Base-by-base conservation (phyloP, 2,888 invertebrate species). In the Rhagophthalmus giganteus region DNA sequence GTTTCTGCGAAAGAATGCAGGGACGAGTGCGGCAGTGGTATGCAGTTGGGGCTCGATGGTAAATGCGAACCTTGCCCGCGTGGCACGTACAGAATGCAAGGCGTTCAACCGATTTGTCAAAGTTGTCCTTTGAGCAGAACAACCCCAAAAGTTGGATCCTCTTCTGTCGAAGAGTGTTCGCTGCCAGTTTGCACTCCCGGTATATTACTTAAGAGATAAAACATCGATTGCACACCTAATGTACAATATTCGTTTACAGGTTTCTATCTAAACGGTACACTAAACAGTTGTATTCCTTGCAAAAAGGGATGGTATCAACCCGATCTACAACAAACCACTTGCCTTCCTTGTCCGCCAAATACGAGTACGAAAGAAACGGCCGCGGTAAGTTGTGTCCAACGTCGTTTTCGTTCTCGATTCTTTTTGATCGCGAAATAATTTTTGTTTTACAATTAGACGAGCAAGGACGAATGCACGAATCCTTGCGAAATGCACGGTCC, bases 41-140 rank as follows among this genome's bases (percentile, higher is more conserved):
- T 90, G 77, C 92, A 93, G 66, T 74, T 93, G 39, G 90, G 89
- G 48, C 81, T 86, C 39, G 90, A 93, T 65, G 96, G 96, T 1
- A 88, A 88, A 35, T 96, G 95, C 71, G 94, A 94, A 69, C 86
- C 92, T 2, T 97, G 97, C 68, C 93, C 94, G 0, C 79, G 90
- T 35, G 96, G 75, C 13, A 73, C 72, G 9, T 74, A 64, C 54
- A 82, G 96, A 20, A 84, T 88, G 0, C 89, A 88, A 70, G 94
- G 94, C 1, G 83, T 91, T 0, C 91, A 94, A 61, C 89, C 94
- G 0, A 86, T 92, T 0, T 98, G 98, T 67, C 84, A 87, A 4
- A 78, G 84, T 5, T 97, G 96, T 74, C 95, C 96, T 0, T 75
- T 88, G 4, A 94, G 93, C 25, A 85, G 91, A 58, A 97, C 96